Base-by-base conservation (phyloP, 1,140 invertebrate species). In the Copidosoma floridanum region DNA sequence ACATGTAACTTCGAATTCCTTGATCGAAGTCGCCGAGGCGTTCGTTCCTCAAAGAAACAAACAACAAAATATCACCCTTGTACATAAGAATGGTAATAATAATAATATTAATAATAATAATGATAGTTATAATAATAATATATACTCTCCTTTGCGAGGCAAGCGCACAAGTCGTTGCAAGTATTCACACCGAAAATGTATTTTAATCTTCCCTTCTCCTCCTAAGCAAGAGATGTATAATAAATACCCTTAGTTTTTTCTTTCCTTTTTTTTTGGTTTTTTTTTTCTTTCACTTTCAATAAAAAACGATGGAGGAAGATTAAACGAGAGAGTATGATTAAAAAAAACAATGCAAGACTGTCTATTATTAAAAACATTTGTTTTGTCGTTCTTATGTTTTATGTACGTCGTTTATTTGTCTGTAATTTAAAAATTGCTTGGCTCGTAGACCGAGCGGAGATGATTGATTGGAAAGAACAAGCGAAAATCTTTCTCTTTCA, bases 371-470 rank as follows among this genome's bases (percentile, higher is more conserved):
- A 32, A 57, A 54, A 32, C 16, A 24, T 27, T 57, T 40, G 26
- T 48, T 43, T 46, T 35, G n/a, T n/a, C n/a, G n/a, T n/a, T n/a
- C n/a, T n/a, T n/a, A n/a, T n/a, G n/a, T n/a, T n/a, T n/a, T n/a
- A n/a, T n/a, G n/a, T n/a, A n/a, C n/a, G n/a, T n/a, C n/a, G n/a
- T n/a, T n/a, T n/a, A n/a, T n/a, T n/a, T n/a, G n/a, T n/a, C n/a
- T n/a, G n/a, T n/a, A n/a, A n/a, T n/a, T n/a, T n/a, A n/a, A n/a
- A n/a, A n/a, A n/a, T n/a, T n/a, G n/a, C 1, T 23, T 59, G 62
- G 64, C 64, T 65, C 58, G 66, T 65, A 29, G 61, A 68, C 38
- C 58, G 64, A 68, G 64, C 44, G 62, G 54, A 63, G 14, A 41
- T 48, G 11, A 41, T 44, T 7, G 24, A 57, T 37, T 29, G 11